These are phyloP conservation scores for Microcebus lehilahytsara DNA, from an alignment of 2,113 vertebrate species.

Conservation along the genomic window DNA sequence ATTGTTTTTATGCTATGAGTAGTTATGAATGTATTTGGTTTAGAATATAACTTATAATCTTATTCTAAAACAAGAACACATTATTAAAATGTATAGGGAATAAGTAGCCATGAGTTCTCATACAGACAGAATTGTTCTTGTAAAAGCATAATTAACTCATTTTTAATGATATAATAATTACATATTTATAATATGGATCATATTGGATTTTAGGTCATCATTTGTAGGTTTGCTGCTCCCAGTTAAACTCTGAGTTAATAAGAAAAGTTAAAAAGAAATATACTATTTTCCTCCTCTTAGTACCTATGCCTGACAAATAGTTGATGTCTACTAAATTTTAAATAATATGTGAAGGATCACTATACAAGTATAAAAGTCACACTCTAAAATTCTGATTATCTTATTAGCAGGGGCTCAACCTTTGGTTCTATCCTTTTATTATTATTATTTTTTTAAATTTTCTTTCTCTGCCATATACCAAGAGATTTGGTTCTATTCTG, in stretches of 20 bases:
- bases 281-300: background rate
- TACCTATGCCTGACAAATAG: background rate
- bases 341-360: background rate
- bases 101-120: background rate
- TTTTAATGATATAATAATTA: background rate
- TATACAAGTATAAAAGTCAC: background rate
- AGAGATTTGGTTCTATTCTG: background rate
- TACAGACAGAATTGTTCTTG: background rate
- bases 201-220: background rate
- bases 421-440: background rate
- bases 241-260: background rate
- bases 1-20: background rate
- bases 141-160: background rate
- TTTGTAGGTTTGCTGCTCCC: background rate
- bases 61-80: constrained; percentile 7
- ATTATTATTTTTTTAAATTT: no score
- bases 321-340: background rate
- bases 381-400: background rate
- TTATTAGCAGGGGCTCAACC: background rate
- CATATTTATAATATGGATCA: background rate
- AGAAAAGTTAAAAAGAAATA: background rate
- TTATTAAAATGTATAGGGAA: background rate
- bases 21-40: background rate
- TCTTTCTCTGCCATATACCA: no score
- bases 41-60: background rate